Conservation (phyloP, 1,140 invertebrate genomes). For the Rhysida immarginata region DNA sequence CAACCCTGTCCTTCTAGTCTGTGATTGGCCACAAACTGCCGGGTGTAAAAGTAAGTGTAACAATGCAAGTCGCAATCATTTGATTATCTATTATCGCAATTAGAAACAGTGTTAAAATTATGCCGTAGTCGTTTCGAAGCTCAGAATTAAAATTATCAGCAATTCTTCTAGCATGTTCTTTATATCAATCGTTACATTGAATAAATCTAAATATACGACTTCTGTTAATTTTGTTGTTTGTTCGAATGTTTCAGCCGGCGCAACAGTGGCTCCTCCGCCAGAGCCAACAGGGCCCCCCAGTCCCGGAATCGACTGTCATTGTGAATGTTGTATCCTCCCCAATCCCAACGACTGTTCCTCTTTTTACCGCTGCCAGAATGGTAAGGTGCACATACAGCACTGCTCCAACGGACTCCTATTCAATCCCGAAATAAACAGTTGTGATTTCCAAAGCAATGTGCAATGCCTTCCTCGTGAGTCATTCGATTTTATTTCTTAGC, state of each 20-base stretch:
- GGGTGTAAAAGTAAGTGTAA: neutral
- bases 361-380: conserved; percentile 6
- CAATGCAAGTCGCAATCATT: neutral
- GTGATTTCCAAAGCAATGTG: conserved; percentile 6
- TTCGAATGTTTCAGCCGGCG: neutral
- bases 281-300: neutral
- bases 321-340: neutral
- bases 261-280: neutral
- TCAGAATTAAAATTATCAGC: no score
- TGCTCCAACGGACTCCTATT: conserved; percentile 10
- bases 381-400: neutral
- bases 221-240: neutral
- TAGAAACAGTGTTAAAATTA: neutral
- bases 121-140: no score
- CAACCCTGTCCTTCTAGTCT: neutral
- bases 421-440: conserved; percentile 3
- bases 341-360: conserved; percentile 6
- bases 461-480: conserved; percentile 6
- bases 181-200: neutral
- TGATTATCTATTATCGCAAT: neutral
- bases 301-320: neutral
- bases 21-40: conserved; percentile 8
- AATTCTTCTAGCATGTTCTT: neutral
- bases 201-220: neutral
- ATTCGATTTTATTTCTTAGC: no score